A percentile compares a stretch with the other conserved stretches of the same genome.
These are phyloP conservation scores for Hemiscyllium ocellatum DNA, from an alignment of 2,113 vertebrate species.

Conservation along the genomic window DNA sequence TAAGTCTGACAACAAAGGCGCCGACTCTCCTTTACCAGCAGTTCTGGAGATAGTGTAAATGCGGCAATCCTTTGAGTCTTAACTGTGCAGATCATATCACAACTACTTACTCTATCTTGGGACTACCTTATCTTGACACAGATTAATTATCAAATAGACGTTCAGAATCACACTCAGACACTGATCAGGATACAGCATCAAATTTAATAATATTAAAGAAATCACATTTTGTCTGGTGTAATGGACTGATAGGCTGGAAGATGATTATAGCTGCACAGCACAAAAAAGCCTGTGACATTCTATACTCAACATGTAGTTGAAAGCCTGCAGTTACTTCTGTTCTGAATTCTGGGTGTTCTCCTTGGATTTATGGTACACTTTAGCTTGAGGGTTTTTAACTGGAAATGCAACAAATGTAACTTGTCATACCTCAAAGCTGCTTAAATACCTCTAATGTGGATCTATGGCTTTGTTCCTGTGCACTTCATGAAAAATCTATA, in stretches of 20 bases:
- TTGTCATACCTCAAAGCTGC: neutral
- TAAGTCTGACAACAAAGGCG: neutral
- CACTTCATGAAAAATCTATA: slow-evolving; percentile 33
- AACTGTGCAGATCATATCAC: slow-evolving; percentile 15
- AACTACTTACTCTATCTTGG: neutral
- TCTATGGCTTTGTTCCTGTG: neutral
- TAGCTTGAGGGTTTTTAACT: slow-evolving; percentile 34
- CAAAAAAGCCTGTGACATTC: neutral
- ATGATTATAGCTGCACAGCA: neutral
- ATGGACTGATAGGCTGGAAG: slow-evolving; percentile 22
- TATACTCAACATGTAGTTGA: slow-evolving; percentile 1
- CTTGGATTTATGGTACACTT: slow-evolving; percentile 33
- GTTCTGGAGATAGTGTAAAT: neutral
- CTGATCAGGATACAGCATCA: neutral
- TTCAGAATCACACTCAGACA: slow-evolving; percentile 29
- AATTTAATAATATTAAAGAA: slow-evolving; percentile 28
- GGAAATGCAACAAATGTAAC: slow-evolving; percentile 28
- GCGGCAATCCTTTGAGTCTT: neutral
- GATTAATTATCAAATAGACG: slow-evolving; percentile 36
- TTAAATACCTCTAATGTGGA: slow-evolving; percentile 12
- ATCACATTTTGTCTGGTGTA: neutral
- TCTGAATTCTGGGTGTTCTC: slow-evolving; percentile 21
- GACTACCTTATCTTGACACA: neutral
- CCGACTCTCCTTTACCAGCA: neutral
- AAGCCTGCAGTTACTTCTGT: neutral